These are phyloP conservation scores for Gallinago jamesoni DNA, from an alignment of 2,113 vertebrate genomes.

Conservation along the genomic window DNA sequence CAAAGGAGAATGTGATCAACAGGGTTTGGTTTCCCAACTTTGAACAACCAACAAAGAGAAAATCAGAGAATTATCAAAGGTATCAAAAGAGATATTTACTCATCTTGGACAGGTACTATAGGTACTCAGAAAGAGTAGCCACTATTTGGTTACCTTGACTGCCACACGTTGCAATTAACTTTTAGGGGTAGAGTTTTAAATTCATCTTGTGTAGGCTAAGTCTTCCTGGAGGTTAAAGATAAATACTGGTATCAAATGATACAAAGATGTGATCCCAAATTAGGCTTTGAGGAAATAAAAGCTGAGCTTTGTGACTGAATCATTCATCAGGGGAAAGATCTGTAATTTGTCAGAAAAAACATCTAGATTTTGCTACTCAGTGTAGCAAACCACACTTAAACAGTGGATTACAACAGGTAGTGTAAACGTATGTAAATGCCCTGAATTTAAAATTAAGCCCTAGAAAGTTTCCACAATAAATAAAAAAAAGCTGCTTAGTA, in stretches of 20 bases:
- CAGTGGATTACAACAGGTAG: background rate
- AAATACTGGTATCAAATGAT: background rate
- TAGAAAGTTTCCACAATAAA: background rate
- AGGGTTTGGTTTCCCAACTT: background rate
- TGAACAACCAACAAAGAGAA: background rate
- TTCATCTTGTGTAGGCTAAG: background rate
- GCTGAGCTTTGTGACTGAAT: background rate
- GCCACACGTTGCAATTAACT: background rate
- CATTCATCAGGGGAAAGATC: fast-evolving
- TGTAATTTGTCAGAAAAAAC: background rate
- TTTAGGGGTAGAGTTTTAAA: background rate
- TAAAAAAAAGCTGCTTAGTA: background rate
- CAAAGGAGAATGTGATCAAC: background rate
- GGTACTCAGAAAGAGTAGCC: background rate
- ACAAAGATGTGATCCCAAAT: background rate
- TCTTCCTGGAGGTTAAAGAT: background rate
- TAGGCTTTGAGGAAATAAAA: background rate
- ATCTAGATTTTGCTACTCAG: background rate
- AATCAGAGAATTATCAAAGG: background rate
- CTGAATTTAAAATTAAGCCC: background rate
- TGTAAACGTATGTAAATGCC: background rate
- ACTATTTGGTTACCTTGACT: background rate
- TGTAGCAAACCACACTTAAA: background rate
- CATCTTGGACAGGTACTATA: fast-evolving
- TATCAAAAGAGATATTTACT: background rate